Conservation (phyloP, 2,888 invertebrate genomes). For the Drosophila longiperda region DNA sequence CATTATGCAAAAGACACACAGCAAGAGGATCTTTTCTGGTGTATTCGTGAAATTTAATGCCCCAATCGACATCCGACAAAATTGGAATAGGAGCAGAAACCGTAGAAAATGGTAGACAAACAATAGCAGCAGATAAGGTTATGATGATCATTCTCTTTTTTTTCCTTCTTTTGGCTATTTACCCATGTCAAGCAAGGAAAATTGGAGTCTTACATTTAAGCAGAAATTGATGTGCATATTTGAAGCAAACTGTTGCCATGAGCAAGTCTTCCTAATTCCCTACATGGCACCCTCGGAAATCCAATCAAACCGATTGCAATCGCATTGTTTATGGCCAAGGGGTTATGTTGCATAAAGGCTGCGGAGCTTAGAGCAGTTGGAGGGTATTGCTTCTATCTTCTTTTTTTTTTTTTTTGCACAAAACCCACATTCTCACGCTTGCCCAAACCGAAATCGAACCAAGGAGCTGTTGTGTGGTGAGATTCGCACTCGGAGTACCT, state of each 20-base stretch:
- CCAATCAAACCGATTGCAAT: conserved; percentile 69
- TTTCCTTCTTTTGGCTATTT: conserved; percentile 35
- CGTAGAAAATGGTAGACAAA: conserved; percentile 25
- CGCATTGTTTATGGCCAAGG: conserved; percentile 70
- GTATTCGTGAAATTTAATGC: conserved; percentile 34
- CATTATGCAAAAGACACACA: conserved; percentile 62
- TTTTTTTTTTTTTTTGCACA: conserved; percentile 4
- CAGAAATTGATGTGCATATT: conserved; percentile 45
- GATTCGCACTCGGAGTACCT: conserved; percentile 30
- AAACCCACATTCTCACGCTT: conserved; percentile 67
- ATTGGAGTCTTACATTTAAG: conserved; percentile 21
- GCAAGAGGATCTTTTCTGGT: conserved; percentile 10
- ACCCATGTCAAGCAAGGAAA: conserved; percentile 56
- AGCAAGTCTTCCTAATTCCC: conserved; percentile 13
- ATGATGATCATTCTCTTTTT: conserved; percentile 25
- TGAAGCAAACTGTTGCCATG: conserved; percentile 1
- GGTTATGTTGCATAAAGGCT: conserved; percentile 32
- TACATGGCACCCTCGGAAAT: conserved; percentile 32
- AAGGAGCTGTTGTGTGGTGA: conserved; percentile 38
- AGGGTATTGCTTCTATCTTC: neutral
- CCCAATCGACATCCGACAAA: neutral
- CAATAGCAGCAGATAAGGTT: conserved; percentile 20
- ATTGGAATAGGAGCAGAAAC: conserved; percentile 1
- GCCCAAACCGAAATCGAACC: conserved; percentile 35
- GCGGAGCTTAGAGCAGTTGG: conserved; percentile 5